Conservation (phyloP, 2,113 vertebrate species). For the Columbina picui region DNA sequence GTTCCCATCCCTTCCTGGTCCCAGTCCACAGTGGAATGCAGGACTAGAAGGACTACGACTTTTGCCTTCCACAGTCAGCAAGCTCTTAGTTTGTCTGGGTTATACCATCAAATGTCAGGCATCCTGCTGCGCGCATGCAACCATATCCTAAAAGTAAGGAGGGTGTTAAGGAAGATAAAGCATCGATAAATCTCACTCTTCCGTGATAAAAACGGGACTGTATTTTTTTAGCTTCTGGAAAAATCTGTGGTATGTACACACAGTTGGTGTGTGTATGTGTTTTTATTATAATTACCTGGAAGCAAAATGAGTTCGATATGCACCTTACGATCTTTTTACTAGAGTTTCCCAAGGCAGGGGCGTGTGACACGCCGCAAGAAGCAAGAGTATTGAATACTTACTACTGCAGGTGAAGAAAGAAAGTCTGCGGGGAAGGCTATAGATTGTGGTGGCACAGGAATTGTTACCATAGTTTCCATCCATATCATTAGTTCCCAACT, state of each 20-base stretch:
- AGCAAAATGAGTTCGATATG: neutral
- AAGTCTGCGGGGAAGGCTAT: neutral
- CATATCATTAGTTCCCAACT: neutral
- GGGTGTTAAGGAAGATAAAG: neutral
- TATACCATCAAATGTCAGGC: neutral
- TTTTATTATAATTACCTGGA: neutral
- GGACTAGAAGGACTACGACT: neutral
- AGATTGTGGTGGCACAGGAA: neutral
- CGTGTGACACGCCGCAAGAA: neutral
- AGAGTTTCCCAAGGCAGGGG: neutral
- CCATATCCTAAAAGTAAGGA: neutral
- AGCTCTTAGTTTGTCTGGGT: neutral
- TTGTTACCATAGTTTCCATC: slow-evolving; percentile 32
- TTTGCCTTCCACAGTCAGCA: neutral
- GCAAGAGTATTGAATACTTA: neutral
- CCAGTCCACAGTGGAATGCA: accelerated
- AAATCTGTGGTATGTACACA: accelerated
- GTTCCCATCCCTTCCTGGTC: neutral
- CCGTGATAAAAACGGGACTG: neutral
- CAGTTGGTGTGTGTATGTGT: neutral
- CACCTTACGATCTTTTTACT: neutral
- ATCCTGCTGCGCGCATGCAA: neutral
- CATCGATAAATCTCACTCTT: neutral
- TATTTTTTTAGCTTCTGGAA: neutral
- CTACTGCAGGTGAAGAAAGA: neutral